Conservation (phyloP, 2,113 vertebrate species). For the Thunnus thynnus region DNA sequence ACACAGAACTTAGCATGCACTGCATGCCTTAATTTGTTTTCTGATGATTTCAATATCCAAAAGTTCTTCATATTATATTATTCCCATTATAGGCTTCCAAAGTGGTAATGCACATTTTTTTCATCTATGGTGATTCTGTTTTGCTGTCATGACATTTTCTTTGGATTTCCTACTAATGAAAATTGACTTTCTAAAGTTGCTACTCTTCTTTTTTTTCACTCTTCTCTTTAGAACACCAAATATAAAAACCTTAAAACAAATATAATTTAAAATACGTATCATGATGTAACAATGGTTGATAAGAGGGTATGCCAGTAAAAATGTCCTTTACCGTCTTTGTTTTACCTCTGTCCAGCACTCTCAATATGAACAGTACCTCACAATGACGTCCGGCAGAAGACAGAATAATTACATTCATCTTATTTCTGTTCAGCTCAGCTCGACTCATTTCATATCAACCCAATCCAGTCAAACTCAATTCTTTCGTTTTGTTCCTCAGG, state of each 20-base stretch:
- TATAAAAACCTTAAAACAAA: too few relatives aligned
- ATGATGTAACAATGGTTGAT: too few relatives aligned
- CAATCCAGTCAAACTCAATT: conserved; percentile 27
- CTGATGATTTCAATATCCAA: too few relatives aligned
- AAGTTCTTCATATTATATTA: not conserved
- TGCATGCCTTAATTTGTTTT: not conserved
- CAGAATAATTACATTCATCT: conserved; percentile 40
- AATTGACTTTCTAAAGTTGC: too few relatives aligned
- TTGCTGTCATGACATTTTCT: too few relatives aligned
- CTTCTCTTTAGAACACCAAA: too few relatives aligned
- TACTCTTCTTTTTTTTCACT: too few relatives aligned
- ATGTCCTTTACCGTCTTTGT: conserved; percentile 13
- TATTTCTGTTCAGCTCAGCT: conserved; percentile 43
- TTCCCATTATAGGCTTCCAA: not conserved
- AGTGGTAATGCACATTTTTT: not conserved
- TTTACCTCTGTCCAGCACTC: not conserved
- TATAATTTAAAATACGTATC: too few relatives aligned
- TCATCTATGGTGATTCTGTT: not conserved
- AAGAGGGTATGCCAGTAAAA: not conserved
- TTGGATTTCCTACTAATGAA: too few relatives aligned
- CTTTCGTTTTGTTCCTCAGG: conserved; percentile 36
- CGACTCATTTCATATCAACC: conserved; percentile 42
- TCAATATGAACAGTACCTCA: conserved; percentile 3
- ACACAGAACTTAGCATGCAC: not conserved
- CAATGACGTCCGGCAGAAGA: conserved; percentile 1